These are phyloP conservation scores for Cichladusa arquata DNA, from an alignment of 2,113 vertebrate species.

Conservation along the genomic window DNA sequence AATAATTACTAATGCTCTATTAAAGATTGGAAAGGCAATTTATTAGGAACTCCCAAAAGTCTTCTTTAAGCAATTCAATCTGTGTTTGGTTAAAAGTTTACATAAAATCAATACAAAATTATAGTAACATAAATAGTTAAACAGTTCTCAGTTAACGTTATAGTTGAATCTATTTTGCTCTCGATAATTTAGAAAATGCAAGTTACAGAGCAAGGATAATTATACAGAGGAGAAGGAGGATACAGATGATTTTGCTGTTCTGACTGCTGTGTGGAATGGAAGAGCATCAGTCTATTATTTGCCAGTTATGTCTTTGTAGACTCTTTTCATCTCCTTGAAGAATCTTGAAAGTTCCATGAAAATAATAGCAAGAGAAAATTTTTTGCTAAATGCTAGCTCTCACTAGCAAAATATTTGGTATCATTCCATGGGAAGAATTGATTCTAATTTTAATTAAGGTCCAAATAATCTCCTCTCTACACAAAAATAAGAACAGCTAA, in stretches of 20 bases:
- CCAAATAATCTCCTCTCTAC: neutral
- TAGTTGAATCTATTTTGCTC: conserved; percentile 29
- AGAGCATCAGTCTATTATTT: conserved; percentile 21
- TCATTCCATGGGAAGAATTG: neutral
- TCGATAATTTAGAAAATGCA: neutral
- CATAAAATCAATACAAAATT: conserved; percentile 79
- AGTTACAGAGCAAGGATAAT: neutral
- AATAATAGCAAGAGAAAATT: conserved; percentile 3
- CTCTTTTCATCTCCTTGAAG: conserved; percentile 2
- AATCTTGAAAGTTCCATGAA: conserved; percentile 33
- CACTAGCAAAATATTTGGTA: neutral
- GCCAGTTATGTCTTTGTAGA: conserved; percentile 23
- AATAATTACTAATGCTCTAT: conserved; percentile 66
- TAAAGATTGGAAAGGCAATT: conserved; percentile 64
- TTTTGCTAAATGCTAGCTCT: conserved; percentile 7
- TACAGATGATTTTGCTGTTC: conserved; percentile 11
- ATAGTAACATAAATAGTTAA: conserved; percentile 78
- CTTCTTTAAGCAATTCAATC: conserved; percentile 68
- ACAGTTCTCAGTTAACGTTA: conserved; percentile 60
- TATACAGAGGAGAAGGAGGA: neutral
- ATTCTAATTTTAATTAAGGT: conserved; percentile 38
- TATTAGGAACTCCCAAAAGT: conserved; percentile 72
- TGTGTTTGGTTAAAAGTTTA: conserved; percentile 77
- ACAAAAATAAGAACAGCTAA: conserved; percentile 15
- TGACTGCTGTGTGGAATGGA: conserved; percentile 40